Evolutionary conservation across 1,140 invertebrate genomes (phyloP).

Genomic region (Campodea augens): DNA sequence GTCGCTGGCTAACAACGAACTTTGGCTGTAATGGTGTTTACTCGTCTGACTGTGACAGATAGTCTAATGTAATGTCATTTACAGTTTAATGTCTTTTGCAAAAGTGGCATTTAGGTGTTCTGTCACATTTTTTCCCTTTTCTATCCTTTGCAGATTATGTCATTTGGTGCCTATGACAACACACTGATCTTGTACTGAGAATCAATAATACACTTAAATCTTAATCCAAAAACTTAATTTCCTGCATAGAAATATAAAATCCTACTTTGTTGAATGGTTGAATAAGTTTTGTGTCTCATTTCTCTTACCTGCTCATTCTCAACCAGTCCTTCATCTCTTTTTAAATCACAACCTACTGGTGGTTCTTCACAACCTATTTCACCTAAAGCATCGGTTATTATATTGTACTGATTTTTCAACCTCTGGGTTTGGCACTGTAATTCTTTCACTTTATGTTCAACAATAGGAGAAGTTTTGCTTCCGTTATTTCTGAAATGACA

Average conservation of each 20-base stretch:
- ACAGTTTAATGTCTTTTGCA: no score
- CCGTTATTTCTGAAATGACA: no score
- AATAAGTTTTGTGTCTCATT: no score
- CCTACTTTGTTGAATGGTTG: not conserved
- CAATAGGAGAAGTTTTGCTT: no score
- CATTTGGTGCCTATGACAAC: no score
- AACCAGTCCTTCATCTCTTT: slow-evolving; percentile 3
- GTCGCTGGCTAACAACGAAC: no score
- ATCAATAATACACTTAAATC: not conserved
- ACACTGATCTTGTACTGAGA: not conserved
- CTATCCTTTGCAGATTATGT: no score
- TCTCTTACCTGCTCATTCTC: not conserved
- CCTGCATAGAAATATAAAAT: not conserved
- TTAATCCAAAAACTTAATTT: not conserved
- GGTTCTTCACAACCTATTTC: slow-evolving; percentile 68
- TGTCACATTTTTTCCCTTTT: no score
- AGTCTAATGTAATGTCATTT: no score
- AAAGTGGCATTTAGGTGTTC: no score
- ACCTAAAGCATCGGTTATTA: slow-evolving; percentile 60
- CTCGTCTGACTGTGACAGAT: no score
- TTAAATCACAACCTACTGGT: slow-evolving; percentile 57
- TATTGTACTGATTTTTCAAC: slow-evolving; percentile 52
- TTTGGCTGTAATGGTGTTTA: no score
- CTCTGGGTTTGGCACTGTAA: slow-evolving; percentile 60
- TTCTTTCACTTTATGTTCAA: slow-evolving; percentile 35